phyloP scores from a whole-genome alignment of 2,113 vertebrate genomes.

The Dipodomys stephensi region DNA sequence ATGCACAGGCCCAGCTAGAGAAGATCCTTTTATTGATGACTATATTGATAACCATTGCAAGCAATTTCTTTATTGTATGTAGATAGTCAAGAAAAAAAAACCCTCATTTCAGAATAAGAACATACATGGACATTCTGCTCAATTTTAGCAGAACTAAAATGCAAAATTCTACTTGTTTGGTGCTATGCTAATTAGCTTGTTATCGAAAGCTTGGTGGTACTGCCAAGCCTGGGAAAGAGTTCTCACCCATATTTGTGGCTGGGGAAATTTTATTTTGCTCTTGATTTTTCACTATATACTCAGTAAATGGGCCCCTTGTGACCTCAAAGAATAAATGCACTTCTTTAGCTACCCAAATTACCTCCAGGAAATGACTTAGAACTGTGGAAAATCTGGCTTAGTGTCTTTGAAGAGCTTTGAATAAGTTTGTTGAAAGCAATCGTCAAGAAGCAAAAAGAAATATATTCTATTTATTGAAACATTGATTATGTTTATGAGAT shows the following conservation, averaged over 20 bases:
- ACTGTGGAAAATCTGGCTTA: constrained; percentile 42
- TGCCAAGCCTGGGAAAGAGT: background rate
- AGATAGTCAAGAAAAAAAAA: constrained; percentile 73
- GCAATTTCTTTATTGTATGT: constrained; percentile 68
- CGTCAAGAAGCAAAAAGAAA: constrained; percentile 32
- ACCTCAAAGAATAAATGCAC: constrained; percentile 41
- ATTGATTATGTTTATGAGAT: constrained; percentile 50
- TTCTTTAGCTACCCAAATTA: constrained; percentile 45
- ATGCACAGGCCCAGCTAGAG: background rate
- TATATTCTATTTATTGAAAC: constrained; percentile 44
- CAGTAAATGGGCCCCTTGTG: constrained; percentile 5
- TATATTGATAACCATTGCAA: background rate
- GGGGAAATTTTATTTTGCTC: constrained; percentile 34
- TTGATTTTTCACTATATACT: constrained; percentile 22
- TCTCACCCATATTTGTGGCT: background rate
- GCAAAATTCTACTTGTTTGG: background rate
- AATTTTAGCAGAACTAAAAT: constrained; percentile 53
- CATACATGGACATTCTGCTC: background rate
- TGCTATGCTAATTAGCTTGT: background rate
- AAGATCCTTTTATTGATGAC: background rate
- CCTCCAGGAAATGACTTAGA: constrained; percentile 36
- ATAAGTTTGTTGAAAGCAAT: constrained; percentile 39
- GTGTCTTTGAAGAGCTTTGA: constrained; percentile 62
- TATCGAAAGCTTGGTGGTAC: background rate
- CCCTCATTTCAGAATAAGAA: constrained; percentile 59